Evolutionary conservation across 2,113 vertebrate species (phyloP).

Genomic region (Suricata suricatta): DNA sequence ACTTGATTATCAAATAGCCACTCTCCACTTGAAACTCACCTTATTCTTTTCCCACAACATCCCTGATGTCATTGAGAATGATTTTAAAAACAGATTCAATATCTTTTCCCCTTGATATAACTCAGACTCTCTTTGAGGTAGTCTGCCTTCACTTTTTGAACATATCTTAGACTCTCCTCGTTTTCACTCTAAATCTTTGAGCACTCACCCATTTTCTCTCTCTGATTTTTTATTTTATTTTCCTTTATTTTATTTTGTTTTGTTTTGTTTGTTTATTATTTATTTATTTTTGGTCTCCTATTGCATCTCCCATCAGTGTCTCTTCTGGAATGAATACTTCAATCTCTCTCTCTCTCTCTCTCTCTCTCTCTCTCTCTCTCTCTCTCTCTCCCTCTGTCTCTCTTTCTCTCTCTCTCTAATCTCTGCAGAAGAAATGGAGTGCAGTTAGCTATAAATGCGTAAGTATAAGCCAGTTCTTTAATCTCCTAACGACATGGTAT

Average conservation of each 20-base stretch:
- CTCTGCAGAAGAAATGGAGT: background rate
- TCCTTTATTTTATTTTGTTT: no score
- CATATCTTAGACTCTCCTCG: background rate
- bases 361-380: background rate
- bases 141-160: background rate
- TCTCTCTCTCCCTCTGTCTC: background rate
- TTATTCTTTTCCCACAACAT: background rate
- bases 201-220: background rate
- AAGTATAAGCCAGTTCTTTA: background rate
- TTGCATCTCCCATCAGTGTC: background rate
- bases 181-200: background rate
- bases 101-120: background rate
- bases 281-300: background rate
- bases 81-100: background rate
- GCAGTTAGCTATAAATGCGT: background rate
- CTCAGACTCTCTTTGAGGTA: background rate
- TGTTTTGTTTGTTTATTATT: no score
- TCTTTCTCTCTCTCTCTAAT: background rate
- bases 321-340: background rate
- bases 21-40: background rate
- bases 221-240: no score
- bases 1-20: background rate
- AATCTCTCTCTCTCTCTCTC: background rate
- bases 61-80: background rate
- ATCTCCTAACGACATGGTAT: background rate